A percentile compares a stretch with the other conserved stretches of the same genome.
Conservation (phyloP, 2,888 invertebrate genomes). For the Phragmatobia fuliginosa region DNA sequence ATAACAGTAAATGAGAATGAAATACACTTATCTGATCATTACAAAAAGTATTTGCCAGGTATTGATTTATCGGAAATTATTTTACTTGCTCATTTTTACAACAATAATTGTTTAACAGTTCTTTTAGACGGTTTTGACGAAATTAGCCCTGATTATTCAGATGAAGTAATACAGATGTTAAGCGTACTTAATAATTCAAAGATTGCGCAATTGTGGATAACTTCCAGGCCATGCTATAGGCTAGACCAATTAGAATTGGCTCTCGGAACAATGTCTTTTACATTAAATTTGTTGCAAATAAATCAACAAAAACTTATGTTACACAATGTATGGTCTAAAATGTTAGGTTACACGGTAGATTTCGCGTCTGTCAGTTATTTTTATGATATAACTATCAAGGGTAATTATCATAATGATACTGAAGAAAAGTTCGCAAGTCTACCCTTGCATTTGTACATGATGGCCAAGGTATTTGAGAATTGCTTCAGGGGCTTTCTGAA, state of each 20-base stretch:
- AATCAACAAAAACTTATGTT: conserved; percentile 32
- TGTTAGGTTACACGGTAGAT: background rate
- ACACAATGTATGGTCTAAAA: conserved; percentile 27
- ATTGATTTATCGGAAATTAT: conserved; percentile 29
- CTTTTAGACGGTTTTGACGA: conserved; percentile 51
- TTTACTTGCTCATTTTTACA: conserved; percentile 35
- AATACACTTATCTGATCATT: conserved; percentile 13
- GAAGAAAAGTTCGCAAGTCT: conserved; percentile 25
- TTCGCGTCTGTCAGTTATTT: background rate
- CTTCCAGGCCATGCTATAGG: conserved; percentile 39
- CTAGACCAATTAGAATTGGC: conserved; percentile 39
- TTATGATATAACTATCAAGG: background rate
- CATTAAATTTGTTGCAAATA: conserved; percentile 28
- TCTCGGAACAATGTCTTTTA: conserved; percentile 40
- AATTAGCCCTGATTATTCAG: conserved; percentile 44
- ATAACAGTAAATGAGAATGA: conserved; percentile 14
- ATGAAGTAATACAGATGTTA: conserved; percentile 32
- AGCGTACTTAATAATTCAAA: conserved; percentile 30
- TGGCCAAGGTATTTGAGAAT: conserved; percentile 31
- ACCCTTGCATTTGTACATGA: conserved; percentile 41
- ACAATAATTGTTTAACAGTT: conserved; percentile 28
- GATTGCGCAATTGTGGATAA: conserved; percentile 39
- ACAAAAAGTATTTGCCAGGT: background rate
- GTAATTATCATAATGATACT: background rate
- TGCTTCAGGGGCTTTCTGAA: conserved; percentile 17